These are phyloP conservation scores for Gymnothorax javanicus DNA, from an alignment of 2,797 vertebrate genomes.

Conservation along the genomic window DNA sequence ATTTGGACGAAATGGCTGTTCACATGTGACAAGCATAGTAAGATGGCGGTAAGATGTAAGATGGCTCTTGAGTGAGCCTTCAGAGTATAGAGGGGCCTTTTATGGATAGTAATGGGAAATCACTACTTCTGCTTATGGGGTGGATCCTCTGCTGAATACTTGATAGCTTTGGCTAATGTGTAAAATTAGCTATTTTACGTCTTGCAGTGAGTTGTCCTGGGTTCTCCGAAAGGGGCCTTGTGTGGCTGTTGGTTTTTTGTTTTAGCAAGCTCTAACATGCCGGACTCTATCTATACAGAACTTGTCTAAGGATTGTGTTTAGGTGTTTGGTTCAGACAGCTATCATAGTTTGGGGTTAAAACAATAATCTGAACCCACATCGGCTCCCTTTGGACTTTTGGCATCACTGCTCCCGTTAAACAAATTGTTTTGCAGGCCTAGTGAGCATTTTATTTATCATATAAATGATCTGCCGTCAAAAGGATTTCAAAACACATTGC, in stretches of 20 bases:
- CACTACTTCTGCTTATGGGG: neutral
- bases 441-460: neutral
- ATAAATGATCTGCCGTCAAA: neutral
- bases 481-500: neutral
- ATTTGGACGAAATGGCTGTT: slow-evolving; percentile 37
- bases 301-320: too few species aligned
- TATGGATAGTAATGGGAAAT: slow-evolving; percentile 12
- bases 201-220: too few species aligned
- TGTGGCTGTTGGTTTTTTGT: too few species aligned
- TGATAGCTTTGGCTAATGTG: neutral
- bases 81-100: neutral
- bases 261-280: too few species aligned
- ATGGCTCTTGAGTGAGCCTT: neutral
- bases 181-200: neutral
- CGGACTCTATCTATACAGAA: too few species aligned
- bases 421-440: neutral
- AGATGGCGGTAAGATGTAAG: neutral
- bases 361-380: too few species aligned
- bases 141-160: neutral
- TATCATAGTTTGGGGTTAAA: too few species aligned
- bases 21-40: neutral
- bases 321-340: too few species aligned
- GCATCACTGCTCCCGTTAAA: neutral
- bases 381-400: neutral
- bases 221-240: too few species aligned